phyloP scores from a whole-genome alignment of 2,797 vertebrate genomes.

The Macroramphosus scolopax region DNA sequence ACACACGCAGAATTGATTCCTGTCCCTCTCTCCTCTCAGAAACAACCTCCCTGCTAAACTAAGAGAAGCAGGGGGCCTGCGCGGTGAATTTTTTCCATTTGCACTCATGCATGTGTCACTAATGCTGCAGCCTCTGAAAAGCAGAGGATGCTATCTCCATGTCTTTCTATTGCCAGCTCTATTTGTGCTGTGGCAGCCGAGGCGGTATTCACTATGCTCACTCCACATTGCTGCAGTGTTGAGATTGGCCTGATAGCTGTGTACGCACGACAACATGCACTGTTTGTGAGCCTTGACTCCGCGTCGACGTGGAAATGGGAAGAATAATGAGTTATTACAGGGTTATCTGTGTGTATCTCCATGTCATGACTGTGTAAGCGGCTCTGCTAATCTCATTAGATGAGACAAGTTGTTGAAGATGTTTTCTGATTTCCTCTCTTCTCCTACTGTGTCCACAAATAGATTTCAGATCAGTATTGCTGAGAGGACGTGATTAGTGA shows the following conservation, averaged over 20 bases:
- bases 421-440: slow-evolving; percentile 71
- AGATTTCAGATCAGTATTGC: slow-evolving; percentile 69
- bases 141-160: slow-evolving; percentile 47
- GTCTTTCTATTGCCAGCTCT: slow-evolving; percentile 47
- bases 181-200: slow-evolving; percentile 49
- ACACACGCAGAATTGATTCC: slow-evolving; percentile 35
- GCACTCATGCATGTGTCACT: slow-evolving; percentile 69
- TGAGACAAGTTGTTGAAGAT: slow-evolving; percentile 78
- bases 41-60: slow-evolving; percentile 21
- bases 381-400: slow-evolving; percentile 80
- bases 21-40: slow-evolving; percentile 12
- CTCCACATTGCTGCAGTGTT: slow-evolving; percentile 41
- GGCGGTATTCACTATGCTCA: slow-evolving; percentile 35
- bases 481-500: slow-evolving; percentile 62
- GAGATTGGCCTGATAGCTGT: slow-evolving; percentile 58
- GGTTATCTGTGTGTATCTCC: slow-evolving; percentile 77
- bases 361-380: slow-evolving; percentile 73
- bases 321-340: slow-evolving; percentile 78
- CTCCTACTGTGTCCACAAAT: slow-evolving; percentile 71
- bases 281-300: slow-evolving; percentile 57
- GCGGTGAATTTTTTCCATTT: slow-evolving; percentile 53
- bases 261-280: slow-evolving; percentile 50
- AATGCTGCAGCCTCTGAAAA: slow-evolving; percentile 57
- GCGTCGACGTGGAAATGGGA: slow-evolving; percentile 59
- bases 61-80: slow-evolving; percentile 36